A percentile compares a stretch with the other conserved stretches of the same genome.
Conservation (phyloP, 2,797 vertebrate genomes). For the Alca torda region DNA sequence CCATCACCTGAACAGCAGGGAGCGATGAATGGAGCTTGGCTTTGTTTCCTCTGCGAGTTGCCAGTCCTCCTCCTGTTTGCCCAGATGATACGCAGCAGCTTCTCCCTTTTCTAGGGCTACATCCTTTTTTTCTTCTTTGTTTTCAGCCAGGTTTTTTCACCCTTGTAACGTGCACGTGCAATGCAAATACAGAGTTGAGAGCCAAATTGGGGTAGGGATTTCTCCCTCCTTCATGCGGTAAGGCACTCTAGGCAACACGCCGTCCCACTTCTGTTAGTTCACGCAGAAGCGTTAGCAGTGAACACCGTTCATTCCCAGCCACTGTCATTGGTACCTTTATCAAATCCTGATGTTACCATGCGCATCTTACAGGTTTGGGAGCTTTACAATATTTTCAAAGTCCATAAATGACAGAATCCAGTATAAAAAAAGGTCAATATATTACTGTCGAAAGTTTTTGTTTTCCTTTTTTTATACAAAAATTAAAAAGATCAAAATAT, state of each 20-base stretch:
- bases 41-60: slow-evolving; percentile 14
- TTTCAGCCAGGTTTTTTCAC: slow-evolving; percentile 79
- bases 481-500: slow-evolving; percentile 85
- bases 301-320: slow-evolving; percentile 61
- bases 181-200: slow-evolving; percentile 67
- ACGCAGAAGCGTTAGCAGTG: slow-evolving; percentile 17
- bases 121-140: slow-evolving; percentile 80
- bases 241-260: neutral
- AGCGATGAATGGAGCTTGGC: slow-evolving; percentile 4
- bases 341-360: neutral
- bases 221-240: slow-evolving; percentile 49
- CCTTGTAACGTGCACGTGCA: slow-evolving; percentile 70
- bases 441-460: slow-evolving; percentile 83
- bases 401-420: slow-evolving; percentile 72
- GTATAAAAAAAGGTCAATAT: slow-evolving; percentile 86
- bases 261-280: slow-evolving; percentile 50
- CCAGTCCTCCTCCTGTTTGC: neutral
- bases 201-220: slow-evolving; percentile 44
- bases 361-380: neutral
- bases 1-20: slow-evolving; percentile 21
- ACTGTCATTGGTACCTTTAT: neutral
- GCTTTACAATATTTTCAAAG: slow-evolving; percentile 54
- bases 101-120: slow-evolving; percentile 74
- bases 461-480: slow-evolving; percentile 80
- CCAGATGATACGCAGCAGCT: neutral